Base-by-base conservation (phyloP, 2,888 invertebrate species). In the Mesorhabditis spiculigera region DNA sequence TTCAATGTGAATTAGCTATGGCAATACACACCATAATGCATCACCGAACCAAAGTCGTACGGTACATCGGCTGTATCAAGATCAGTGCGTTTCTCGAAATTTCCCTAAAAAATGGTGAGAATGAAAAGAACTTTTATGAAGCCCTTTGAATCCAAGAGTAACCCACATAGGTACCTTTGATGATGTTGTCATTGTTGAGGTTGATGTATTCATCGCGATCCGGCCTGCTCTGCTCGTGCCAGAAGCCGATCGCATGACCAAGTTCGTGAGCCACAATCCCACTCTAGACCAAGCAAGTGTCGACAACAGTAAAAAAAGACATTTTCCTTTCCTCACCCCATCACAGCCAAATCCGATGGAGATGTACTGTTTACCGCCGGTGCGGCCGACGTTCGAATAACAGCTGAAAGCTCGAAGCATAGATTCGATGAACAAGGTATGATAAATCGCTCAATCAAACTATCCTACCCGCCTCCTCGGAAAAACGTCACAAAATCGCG, bases 331-430 rank as follows among this genome's bases (percentile, higher is more conserved):
- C 62, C 72, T 50, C 43, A 76, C 75, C 43, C 74, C 74, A 64
- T 80, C 79, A 68, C 81, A 81, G 16, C 81, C 81, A 65, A 68
- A 75, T 64, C 80, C 81, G n/a, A 81, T 79, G 28, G 80, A 80
- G 58, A 77, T 73, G 63, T 74, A 76, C 66, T 81, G 81, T 63
- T 70, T 69, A n/a, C 79, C 81, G 5, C 81, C 81, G 16, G 75
- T 75, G 66, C 78, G 68, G n/a, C 81, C 81, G 4, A 81, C 81
- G 68, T 75, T 79, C 5, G 79, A 80, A 66, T 81, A 81, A 62
- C 81, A 81, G 13, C 80, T 79, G 68, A 62, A 71, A 50, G 43
- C 16, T 66, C 13, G 28, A 28, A 28, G 6, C 28, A 63, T 44
- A 8, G 63, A 45, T 10, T 50, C 10, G 8, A 10, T 50, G 10